Evolutionary conservation across 2,888 invertebrate species (phyloP).

Genomic region (Ormyrus pomaceus): DNA sequence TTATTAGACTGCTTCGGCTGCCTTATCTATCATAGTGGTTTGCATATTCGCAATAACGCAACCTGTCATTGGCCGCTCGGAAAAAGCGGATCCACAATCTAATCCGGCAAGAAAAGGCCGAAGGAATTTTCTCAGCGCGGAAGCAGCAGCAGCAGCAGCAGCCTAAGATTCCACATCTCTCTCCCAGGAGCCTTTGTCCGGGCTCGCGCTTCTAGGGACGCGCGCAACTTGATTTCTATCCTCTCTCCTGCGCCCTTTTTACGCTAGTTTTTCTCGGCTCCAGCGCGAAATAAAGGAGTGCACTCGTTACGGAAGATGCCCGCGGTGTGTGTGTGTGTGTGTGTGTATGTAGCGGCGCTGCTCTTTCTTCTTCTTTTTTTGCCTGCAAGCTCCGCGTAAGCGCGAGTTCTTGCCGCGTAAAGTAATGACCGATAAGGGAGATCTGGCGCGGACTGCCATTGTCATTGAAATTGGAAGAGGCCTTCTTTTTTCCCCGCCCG

Average conservation of each 20-base stretch:
- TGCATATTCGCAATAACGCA: no score
- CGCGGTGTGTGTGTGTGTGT: background rate
- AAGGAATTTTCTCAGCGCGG: no score
- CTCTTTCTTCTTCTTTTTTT: background rate
- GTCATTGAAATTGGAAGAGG: slow-evolving; percentile 42
- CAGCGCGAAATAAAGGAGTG: background rate
- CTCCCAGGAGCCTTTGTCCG: slow-evolving; percentile 7
- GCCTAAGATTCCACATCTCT: background rate
- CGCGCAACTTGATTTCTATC: slow-evolving; percentile 16
- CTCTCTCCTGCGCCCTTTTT: background rate
- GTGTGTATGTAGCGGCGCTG: background rate
- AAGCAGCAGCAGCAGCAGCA: background rate
- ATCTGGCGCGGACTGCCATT: slow-evolving; percentile 31
- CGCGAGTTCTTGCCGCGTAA: slow-evolving; percentile 13
- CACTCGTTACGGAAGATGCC: background rate
- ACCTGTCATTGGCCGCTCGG: no score
- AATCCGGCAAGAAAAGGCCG: no score
- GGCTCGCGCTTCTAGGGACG: background rate
- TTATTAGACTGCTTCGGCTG: no score
- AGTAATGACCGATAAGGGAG: slow-evolving; percentile 42
- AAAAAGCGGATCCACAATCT: no score
- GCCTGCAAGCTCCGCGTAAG: background rate
- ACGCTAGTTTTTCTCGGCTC: background rate
- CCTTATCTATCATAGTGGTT: no score
- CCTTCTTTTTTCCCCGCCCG: background rate